phyloP scores from a whole-genome alignment of 2,113 vertebrate species.

The Taxidea taxus region DNA sequence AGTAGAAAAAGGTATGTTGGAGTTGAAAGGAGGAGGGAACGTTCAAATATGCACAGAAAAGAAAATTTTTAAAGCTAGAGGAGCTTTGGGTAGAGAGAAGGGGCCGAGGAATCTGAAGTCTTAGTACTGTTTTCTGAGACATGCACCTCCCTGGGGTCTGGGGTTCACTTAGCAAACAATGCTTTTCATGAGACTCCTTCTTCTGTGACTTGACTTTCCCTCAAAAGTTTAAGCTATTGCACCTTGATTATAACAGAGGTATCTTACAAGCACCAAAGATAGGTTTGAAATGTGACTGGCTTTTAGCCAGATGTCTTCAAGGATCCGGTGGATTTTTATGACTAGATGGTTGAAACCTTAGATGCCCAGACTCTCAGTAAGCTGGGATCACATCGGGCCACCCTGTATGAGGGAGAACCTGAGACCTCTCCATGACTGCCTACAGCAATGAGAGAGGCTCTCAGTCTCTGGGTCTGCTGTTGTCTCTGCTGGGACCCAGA shows the following conservation, averaged over 20 bases:
- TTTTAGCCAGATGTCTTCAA: not conserved
- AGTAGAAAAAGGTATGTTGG: constrained; percentile 60
- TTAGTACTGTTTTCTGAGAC: not conserved
- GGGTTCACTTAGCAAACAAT: not conserved
- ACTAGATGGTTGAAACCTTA: not conserved
- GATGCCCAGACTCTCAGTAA: not conserved
- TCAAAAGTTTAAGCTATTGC: not conserved
- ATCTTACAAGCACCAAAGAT: not conserved
- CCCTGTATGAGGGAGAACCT: not conserved
- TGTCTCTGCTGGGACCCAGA: not conserved
- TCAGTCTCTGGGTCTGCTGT: not conserved
- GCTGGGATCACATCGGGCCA: not conserved
- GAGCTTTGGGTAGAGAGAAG: not conserved
- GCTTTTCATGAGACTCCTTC: not conserved
- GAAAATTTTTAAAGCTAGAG: not conserved
- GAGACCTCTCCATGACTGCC: not conserved
- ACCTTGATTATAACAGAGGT: not conserved
- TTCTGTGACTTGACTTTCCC: not conserved
- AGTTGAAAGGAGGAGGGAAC: constrained; percentile 16
- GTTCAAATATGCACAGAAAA: not conserved
- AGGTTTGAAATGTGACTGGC: not conserved
- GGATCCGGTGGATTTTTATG: not conserved
- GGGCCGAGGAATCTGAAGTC: not conserved
- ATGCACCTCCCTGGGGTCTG: not conserved
- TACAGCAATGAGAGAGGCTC: not conserved